Conservation (phyloP, 2,888 invertebrate genomes). For the Sarcophaga variegata region DNA sequence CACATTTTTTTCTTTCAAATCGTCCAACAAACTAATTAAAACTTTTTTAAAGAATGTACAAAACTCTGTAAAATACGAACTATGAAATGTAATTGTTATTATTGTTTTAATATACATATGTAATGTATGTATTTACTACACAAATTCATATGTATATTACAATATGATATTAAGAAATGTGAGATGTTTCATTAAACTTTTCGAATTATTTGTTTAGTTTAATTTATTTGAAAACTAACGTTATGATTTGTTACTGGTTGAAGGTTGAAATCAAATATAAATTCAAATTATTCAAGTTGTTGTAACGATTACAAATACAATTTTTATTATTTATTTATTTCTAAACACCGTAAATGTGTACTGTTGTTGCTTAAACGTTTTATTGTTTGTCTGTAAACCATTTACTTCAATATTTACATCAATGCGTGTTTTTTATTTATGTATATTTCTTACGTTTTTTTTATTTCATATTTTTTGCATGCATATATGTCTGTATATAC, state of each 20-base stretch:
- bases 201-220: not conserved
- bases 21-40: too few species aligned
- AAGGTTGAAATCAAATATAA: not conserved
- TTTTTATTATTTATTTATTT: conserved; percentile 49
- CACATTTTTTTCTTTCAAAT: too few species aligned
- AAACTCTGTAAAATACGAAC: too few species aligned
- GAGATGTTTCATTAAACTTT: too few species aligned
- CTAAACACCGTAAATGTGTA: conserved; percentile 41
- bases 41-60: too few species aligned
- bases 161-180: too few species aligned
- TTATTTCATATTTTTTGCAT: conserved; percentile 68
- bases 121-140: too few species aligned
- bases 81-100: not conserved
- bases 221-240: conserved; percentile 21
- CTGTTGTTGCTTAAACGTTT: conserved; percentile 68
- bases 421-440: conserved; percentile 51
- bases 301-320: conserved; percentile 37
- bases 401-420: conserved; percentile 66
- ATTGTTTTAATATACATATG: not conserved
- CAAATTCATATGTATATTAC: too few species aligned
- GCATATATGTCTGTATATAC: not conserved
- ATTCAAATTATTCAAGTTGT: conserved; percentile 18
- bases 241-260: conserved; percentile 12
- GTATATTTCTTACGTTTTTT: not conserved
- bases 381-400: conserved; percentile 66